A percentile compares a stretch with the other conserved stretches of the same genome.
phyloP scores from a whole-genome alignment of 2,797 vertebrate species.

The Danio choprae region DNA sequence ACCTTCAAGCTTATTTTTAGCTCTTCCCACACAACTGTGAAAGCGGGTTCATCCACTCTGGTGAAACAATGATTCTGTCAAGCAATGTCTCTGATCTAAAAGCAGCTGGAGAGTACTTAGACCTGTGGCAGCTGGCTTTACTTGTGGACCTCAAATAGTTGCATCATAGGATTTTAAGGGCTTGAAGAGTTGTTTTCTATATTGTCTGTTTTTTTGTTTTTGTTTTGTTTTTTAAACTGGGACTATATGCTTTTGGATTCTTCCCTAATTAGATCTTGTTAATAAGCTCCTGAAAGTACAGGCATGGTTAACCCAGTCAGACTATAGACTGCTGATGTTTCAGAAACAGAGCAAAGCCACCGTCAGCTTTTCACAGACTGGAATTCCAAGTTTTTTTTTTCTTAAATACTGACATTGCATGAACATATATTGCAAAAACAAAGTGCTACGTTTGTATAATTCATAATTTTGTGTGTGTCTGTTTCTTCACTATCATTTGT shows the following conservation, averaged over 20 bases:
- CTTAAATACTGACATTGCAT: background rate
- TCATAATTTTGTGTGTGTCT: background rate
- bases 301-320: conserved; percentile 8
- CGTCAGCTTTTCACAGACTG: conserved; percentile 1
- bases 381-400: background rate
- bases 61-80: conserved; percentile 17
- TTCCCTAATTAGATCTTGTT: conserved; percentile 10
- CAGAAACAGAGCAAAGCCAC: conserved; percentile 28
- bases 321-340: conserved; percentile 43
- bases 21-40: conserved; percentile 21
- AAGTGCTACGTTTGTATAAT: background rate
- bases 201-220: background rate
- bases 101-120: background rate
- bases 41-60: background rate
- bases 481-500: background rate
- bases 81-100: conserved; percentile 21
- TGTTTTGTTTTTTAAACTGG: too few species aligned
- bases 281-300: conserved; percentile 7
- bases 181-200: background rate
- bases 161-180: background rate
- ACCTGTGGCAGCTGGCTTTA: conserved; percentile 6
- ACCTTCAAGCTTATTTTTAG: conserved; percentile 50
- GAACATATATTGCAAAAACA: background rate
- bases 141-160: conserved; percentile 28
- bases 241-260: conserved; percentile 3